Base-by-base conservation (phyloP, 2,888 invertebrate genomes). In the Callyntrura guangdongensis region DNA sequence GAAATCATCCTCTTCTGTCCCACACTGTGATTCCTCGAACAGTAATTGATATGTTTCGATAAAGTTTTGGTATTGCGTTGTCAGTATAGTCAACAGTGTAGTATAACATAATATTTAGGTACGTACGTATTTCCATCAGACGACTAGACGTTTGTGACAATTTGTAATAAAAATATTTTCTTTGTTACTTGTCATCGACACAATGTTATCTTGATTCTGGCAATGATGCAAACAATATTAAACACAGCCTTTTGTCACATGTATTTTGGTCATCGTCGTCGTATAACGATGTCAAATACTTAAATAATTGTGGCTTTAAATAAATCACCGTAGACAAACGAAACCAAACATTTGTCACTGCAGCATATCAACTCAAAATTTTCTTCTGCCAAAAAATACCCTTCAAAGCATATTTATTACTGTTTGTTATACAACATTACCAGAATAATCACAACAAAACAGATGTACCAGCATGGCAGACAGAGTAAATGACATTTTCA, bases 181-280 rank as follows among this genome's bases (percentile, higher is more conserved):
- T 36, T 36, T 81, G 36, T 74, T 45, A 36, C 74, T 20, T 89
- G 89, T 89, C 89, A 83, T 53, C 89, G 47, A 22, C 45, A 89
- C 72, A 83, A 89, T 87, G 47, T 20, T 87, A 87, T 87, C 87
- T 87, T 87, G 81, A 81, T 87, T 67, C 36, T 81, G 8, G 49
- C 79, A 74, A 86, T 53, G 86, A 86, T 61, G 36, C 47, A 17
- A 14, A 53, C 25, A 25, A 64, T n/a, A 77, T 77, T 59, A 49
- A 56, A 49, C 79, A 77, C 56, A 77, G 45, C 45, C 53, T 45
- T 36, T 69, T 81, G 81, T 87, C 87, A 36, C 36, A 56, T 69
- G 87, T 69, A 17, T 56, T 61, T 5, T 69, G 20, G n/a, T 53
- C 69, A 69, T 87, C 17, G 36, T 36, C 36, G 36, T 36, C 36